phyloP scores from a whole-genome alignment of 2,113 vertebrate genomes.

The Protomyctophum bolini region DNA sequence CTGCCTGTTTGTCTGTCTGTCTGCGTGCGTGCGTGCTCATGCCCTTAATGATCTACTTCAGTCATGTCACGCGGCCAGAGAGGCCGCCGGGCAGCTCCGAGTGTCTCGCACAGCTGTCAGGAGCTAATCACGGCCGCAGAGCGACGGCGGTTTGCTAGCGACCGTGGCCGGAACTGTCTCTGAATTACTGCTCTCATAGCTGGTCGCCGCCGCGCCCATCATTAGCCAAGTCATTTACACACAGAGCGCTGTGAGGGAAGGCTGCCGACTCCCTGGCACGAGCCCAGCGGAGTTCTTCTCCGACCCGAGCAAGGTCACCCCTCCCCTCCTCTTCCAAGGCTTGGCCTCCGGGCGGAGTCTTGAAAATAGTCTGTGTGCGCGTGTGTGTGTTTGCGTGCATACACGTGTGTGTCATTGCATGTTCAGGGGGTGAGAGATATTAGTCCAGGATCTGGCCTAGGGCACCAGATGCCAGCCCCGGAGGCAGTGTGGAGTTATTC shows the following conservation, averaged over 20 bases:
- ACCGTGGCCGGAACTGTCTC: slow-evolving; percentile 3
- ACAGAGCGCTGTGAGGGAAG: slow-evolving; percentile 62
- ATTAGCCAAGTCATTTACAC: slow-evolving; percentile 65
- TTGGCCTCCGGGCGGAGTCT: slow-evolving; percentile 13
- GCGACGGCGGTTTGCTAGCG: slow-evolving; percentile 41
- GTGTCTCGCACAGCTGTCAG: slow-evolving; percentile 41
- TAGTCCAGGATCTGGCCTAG: slow-evolving; percentile 66
- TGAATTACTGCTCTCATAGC: slow-evolving; percentile 59
- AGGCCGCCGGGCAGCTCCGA: slow-evolving; percentile 28
- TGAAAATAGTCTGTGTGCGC: slow-evolving; percentile 17
- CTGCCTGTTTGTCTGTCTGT: neutral
- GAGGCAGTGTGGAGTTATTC: slow-evolving; percentile 61
- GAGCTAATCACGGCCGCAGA: slow-evolving; percentile 45
- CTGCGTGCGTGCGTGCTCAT: neutral
- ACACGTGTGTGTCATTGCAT: neutral
- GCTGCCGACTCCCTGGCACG: slow-evolving; percentile 58
- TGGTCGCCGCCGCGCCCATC: slow-evolving; percentile 56
- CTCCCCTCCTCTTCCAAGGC: slow-evolving; percentile 25
- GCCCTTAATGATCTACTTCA: slow-evolving; percentile 43
- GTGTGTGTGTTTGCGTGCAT: neutral
- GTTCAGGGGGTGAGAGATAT: slow-evolving; percentile 55
- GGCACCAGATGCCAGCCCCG: slow-evolving; percentile 67
- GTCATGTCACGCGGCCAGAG: slow-evolving; percentile 40
- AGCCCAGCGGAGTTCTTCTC: slow-evolving; percentile 57
- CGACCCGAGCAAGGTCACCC: slow-evolving; percentile 44